Conservation (phyloP, 37 sponge, comb jelly and placozoan genomes). For the Ianthella basta region DNA sequence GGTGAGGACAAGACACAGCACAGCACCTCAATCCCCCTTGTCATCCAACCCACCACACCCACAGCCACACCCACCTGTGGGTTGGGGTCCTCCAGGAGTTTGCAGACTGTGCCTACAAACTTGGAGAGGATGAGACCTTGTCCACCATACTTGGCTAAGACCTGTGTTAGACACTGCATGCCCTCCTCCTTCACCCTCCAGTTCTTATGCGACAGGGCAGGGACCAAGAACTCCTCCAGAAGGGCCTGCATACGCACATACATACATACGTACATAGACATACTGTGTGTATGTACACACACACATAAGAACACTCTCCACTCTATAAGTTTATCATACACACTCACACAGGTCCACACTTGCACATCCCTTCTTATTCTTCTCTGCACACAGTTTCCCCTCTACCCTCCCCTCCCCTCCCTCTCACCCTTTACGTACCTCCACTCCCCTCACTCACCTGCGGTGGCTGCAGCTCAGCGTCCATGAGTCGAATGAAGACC, state of each 20-base stretch:
- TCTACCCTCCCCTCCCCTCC: slow-evolving; percentile 32
- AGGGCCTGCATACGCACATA: slow-evolving; percentile 34
- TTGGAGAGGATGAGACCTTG: slow-evolving; percentile 44
- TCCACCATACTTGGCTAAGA: slow-evolving; percentile 27
- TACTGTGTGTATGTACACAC: neutral
- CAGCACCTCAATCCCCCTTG: no score
- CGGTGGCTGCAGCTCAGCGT: slow-evolving; percentile 15
- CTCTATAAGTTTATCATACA: slow-evolving; percentile 17
- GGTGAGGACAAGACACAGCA: no score
- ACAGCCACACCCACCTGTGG: slow-evolving; percentile 48
- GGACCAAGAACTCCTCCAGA: slow-evolving; percentile 51
- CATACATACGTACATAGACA: slow-evolving; percentile 43
- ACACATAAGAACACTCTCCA: neutral
- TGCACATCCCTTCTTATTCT: slow-evolving; percentile 24
- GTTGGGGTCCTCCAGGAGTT: slow-evolving; percentile 77
- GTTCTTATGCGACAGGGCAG: slow-evolving; percentile 69
- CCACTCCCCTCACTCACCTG: slow-evolving; percentile 24
- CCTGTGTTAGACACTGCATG: slow-evolving; percentile 54
- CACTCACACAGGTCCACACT: slow-evolving; percentile 40
- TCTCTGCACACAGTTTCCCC: neutral
- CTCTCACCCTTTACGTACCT: neutral
- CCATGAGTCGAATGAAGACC: slow-evolving; percentile 18
- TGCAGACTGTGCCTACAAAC: slow-evolving; percentile 54
- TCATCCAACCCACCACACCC: neutral
- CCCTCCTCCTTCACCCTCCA: slow-evolving; percentile 86